A percentile compares a stretch with the other conserved stretches of the same genome.
phyloP scores from a whole-genome alignment of 2,797 vertebrate genomes.

The Brachyalestes nurse region DNA sequence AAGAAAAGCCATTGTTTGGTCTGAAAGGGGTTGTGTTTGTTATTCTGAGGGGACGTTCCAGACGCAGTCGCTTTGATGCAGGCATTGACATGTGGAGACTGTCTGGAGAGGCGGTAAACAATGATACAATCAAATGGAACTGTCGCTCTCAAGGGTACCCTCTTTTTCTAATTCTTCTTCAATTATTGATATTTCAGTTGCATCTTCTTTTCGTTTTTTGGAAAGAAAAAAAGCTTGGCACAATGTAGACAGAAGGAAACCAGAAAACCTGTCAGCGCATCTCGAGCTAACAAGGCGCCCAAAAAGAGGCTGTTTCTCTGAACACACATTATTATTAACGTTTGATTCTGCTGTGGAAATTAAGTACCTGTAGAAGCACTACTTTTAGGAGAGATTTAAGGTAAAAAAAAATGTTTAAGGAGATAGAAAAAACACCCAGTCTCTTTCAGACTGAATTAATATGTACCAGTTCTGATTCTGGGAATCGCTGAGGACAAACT shows the following conservation, averaged over 20 bases:
- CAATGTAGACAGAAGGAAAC: not conserved
- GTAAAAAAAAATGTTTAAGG: not conserved
- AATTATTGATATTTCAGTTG: constrained; percentile 23
- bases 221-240: not conserved
- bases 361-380: constrained; percentile 15
- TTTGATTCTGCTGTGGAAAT: constrained; percentile 1
- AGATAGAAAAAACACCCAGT: constrained; percentile 7
- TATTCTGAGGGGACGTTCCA: constrained; percentile 22
- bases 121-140: constrained; percentile 31
- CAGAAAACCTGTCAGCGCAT: constrained; percentile 25
- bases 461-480: constrained; percentile 28
- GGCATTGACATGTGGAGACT: constrained; percentile 7
- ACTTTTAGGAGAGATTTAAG: constrained; percentile 7
- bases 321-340: constrained; percentile 19
- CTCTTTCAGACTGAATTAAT: constrained; percentile 20
- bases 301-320: constrained; percentile 13
- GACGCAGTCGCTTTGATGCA: constrained; percentile 2
- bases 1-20: constrained; percentile 20
- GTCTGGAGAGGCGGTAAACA: not conserved
- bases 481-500: not conserved
- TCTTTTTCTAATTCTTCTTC: constrained; percentile 5
- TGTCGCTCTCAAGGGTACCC: not conserved
- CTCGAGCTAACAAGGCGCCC: constrained; percentile 7
- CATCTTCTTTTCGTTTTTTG: not conserved
- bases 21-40: constrained; percentile 22